Base-by-base conservation (phyloP, 2,113 vertebrate genomes). In the Fregetta grallaria region DNA sequence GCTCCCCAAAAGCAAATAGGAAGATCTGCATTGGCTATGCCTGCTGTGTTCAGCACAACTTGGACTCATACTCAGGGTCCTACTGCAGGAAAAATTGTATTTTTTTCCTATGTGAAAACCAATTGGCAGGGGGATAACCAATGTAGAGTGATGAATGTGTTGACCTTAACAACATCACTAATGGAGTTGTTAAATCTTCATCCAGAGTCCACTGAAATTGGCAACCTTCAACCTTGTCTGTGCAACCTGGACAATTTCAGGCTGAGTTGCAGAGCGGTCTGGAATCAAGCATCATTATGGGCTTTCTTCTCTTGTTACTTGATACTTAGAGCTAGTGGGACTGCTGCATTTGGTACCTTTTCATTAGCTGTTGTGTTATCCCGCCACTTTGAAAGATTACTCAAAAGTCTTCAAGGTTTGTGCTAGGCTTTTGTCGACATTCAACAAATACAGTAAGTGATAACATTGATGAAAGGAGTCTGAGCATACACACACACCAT, bases 401-500 rank as follows among this genome's bases (percentile, higher is more conserved):
- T 66, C 30, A 18, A 1, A 58, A 32, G 7, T 1, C 55, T 42
- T 16, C 32, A 7, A 56, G 55, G 72, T 52, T 76, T 81, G 50
- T 40, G 63, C 52, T 74, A 49, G 88, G 36, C 52, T 93, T 80
- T 59, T 94, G 76, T 61, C 2, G 22, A n/a, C 53, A 5, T 63
- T 72, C 7, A 70, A 25, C 65, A 90, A 93, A 93, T 2, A 55
- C 12, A 15, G 1, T 7, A 10, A 55, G 68, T 12, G 96, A 91
- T 95, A 88, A 74, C 52, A 18, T 5, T 88, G 90, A 63, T 59
- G 81, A 91, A 80, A 61, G 58, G 49, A 73, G 55, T n/a, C 27
- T 26, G 52, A 71, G 49, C 10, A 1, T 25, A 40, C 9, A 32
- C n/a, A 44, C 75, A 30, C 47, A 12, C 21, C 32, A 1, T 1